phyloP scores from a whole-genome alignment of 2,797 vertebrate species.

The Thripadectes ignobilis region DNA sequence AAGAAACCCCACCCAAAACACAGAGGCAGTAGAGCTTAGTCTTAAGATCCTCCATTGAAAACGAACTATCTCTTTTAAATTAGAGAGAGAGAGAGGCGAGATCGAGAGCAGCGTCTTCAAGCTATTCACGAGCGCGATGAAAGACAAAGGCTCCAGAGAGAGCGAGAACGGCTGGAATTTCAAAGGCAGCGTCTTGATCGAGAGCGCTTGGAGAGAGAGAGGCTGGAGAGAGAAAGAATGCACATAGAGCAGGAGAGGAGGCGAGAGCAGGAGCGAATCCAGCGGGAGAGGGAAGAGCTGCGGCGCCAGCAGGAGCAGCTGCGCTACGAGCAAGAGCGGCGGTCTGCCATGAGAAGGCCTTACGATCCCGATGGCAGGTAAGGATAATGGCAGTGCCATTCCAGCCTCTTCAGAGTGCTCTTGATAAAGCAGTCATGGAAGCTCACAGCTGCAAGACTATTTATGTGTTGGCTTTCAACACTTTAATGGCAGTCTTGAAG shows the following conservation, averaged over 20 bases:
- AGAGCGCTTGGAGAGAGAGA: conserved; percentile 90
- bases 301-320: conserved; percentile 92
- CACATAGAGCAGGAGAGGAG: conserved; percentile 91
- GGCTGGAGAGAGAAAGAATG: conserved; percentile 90
- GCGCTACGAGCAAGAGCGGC: conserved; percentile 89
- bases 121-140: conserved; percentile 89
- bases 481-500: neutral
- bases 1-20: neutral
- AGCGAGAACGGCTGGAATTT: conserved; percentile 87
- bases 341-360: conserved; percentile 83
- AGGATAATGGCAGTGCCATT: rapidly evolving
- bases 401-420: neutral
- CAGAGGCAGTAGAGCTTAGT: neutral
- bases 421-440: neutral
- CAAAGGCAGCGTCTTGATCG: conserved; percentile 90
- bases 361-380: conserved; percentile 88
- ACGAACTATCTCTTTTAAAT: neutral
- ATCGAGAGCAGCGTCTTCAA: conserved; percentile 88
- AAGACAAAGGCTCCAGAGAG: conserved; percentile 84
- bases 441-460: neutral
- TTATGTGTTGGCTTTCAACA: neutral
- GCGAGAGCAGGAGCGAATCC: conserved; percentile 93
- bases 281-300: conserved; percentile 91
- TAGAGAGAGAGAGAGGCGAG: conserved; percentile 83
- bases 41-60: neutral